Percentiles rank a stretch among this genome's conserved stretches.
phyloP scores from a whole-genome alignment of 2,797 vertebrate genomes.

The Petrocephalus schoutedeni region DNA sequence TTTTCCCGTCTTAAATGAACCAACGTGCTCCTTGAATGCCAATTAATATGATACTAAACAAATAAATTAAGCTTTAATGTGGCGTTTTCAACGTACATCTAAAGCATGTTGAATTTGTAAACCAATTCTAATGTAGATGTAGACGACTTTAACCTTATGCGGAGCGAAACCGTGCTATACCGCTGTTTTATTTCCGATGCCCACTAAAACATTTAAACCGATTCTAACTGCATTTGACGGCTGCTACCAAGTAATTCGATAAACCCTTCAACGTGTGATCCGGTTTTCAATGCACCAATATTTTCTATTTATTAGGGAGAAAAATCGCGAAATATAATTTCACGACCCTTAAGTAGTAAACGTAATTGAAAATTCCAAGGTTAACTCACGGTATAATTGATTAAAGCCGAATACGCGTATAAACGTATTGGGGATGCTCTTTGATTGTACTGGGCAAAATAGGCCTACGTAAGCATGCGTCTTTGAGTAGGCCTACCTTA shows the following conservation, averaged over 20 bases:
- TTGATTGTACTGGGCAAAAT: not conserved
- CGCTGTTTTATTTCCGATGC: not conserved
- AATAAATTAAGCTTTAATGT: not conserved
- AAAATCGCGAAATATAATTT: not conserved
- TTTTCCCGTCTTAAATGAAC: not conserved
- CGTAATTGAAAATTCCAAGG: not conserved
- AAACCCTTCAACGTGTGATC: not conserved
- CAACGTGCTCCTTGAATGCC: not conserved
- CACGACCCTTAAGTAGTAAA: not conserved
- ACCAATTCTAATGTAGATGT: not conserved
- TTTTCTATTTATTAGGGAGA: not conserved
- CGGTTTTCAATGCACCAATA: not conserved
- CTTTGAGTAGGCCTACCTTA: not conserved
- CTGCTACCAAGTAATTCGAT: not conserved
- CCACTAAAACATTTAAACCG: not conserved
- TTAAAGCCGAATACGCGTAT: not conserved
- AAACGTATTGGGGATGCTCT: not conserved
- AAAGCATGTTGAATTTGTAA: not conserved
- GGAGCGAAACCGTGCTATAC: not conserved
- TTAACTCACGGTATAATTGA: not conserved
- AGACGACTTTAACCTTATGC: not conserved
- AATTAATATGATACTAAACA: not conserved
- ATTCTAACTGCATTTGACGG: not conserved
- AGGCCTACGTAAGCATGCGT: not conserved
- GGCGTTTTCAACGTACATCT: not conserved